Percentiles rank a stretch among this genome's conserved stretches.
phyloP scores from a whole-genome alignment of 1,140 invertebrate genomes.

The Eulimnadia texana region DNA sequence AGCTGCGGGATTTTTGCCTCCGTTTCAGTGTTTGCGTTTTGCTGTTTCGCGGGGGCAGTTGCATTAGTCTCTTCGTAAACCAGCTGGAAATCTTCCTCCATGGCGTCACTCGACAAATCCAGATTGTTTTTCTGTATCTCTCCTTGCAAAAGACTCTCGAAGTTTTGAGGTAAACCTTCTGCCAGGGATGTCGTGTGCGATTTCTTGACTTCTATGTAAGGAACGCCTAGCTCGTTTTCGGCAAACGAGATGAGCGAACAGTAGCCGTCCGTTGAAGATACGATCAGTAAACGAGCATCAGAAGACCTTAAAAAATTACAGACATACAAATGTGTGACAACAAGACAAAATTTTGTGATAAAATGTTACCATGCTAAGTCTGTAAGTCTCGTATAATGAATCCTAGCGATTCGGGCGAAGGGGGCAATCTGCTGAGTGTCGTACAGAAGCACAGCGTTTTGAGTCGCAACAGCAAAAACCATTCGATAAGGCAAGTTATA shows the following conservation, averaged over 20 bases:
- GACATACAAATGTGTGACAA: background rate
- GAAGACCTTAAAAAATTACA: conserved; percentile 43
- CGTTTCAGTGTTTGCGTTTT: background rate
- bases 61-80: conserved; percentile 8
- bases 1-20: background rate
- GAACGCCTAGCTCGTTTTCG: conserved; percentile 61
- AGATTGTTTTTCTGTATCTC: conserved; percentile 6
- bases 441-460: conserved; percentile 70
- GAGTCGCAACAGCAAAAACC: conserved; percentile 79
- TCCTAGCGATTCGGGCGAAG: conserved; percentile 71
- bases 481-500: conserved; percentile 63
- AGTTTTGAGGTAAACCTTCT: background rate
- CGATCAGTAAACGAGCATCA: conserved; percentile 63
- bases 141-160: conserved; percentile 8
- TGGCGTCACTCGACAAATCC: background rate
- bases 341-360: conserved; percentile 1
- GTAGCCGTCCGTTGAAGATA: conserved; percentile 89
- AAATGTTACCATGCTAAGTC: conserved; percentile 66
- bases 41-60: background rate
- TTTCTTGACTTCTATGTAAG: conserved; percentile 30
- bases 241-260: conserved; percentile 79
- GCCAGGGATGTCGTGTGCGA: background rate
- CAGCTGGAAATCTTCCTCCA: conserved; percentile 10
- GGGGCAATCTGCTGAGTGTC: conserved; percentile 80
- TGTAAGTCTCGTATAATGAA: conserved; percentile 84